A percentile compares a stretch with the other conserved stretches of the same genome.
These are phyloP conservation scores for Pocillopora grandis DNA, from an alignment of 92 coral and sea anemone genomes.

Conservation along the genomic window DNA sequence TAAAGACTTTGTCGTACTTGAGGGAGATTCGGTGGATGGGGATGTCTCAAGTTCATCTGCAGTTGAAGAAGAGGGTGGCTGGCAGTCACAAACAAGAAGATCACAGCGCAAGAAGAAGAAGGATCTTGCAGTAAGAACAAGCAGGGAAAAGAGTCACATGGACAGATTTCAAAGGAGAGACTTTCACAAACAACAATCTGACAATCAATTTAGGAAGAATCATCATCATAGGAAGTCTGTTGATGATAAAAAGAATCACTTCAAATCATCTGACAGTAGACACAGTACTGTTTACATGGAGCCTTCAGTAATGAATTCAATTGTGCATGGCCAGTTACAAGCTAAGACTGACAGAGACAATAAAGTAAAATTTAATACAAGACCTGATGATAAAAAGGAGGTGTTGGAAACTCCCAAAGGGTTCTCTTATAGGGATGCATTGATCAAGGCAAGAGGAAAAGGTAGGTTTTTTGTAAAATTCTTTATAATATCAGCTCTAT, in stretches of 20 bases:
- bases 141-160: slow-evolving; percentile 29
- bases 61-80: slow-evolving; percentile 72
- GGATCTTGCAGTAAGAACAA: slow-evolving; percentile 42
- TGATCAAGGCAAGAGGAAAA: slow-evolving; percentile 62
- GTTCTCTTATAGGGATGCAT: slow-evolving; percentile 91
- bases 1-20: slow-evolving; percentile 33
- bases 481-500: neutral
- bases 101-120: slow-evolving; percentile 74
- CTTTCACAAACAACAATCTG: slow-evolving; percentile 35
- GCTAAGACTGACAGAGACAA: neutral
- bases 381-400: slow-evolving; percentile 3
- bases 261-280: slow-evolving; percentile 5
- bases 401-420: slow-evolving; percentile 3
- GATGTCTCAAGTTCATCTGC: slow-evolving; percentile 73
- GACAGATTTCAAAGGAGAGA: slow-evolving; percentile 52
- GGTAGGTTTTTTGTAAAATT: slow-evolving; percentile 36
- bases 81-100: slow-evolving; percentile 82
- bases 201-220: slow-evolving; percentile 31
- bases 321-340: neutral
- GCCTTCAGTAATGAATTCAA: slow-evolving; percentile 6
- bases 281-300: neutral
- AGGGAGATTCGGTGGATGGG: slow-evolving; percentile 56
- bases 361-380: neutral
- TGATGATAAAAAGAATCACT: slow-evolving; percentile 31
- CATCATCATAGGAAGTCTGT: slow-evolving; percentile 26